Evolutionary conservation across 2,888 invertebrate species (phyloP).

Genomic region (Tholera decimalis): DNA sequence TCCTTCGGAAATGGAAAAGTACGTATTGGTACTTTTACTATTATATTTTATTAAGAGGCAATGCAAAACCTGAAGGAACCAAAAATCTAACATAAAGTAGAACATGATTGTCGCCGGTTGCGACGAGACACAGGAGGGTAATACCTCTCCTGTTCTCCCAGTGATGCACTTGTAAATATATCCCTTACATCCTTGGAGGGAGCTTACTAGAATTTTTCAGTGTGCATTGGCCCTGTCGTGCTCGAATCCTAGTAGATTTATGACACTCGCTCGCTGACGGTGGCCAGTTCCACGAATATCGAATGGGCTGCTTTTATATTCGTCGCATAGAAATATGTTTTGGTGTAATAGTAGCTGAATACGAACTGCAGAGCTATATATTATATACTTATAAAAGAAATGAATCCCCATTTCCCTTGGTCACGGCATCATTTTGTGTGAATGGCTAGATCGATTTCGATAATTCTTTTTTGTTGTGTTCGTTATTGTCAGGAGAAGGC

Average conservation of each 20-base stretch:
- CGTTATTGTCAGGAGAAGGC: too few relatives aligned
- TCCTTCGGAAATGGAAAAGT: not conserved
- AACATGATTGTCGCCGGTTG: slow-evolving; percentile 31
- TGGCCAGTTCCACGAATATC: slow-evolving; percentile 83
- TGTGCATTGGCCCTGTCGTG: slow-evolving; percentile 85
- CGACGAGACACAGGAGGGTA: slow-evolving; percentile 44
- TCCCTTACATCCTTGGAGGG: slow-evolving; percentile 71
- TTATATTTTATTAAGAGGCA: not conserved
- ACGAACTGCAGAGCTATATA: too few relatives aligned
- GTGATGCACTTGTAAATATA: slow-evolving; percentile 64
- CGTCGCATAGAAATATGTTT: slow-evolving; percentile 74
- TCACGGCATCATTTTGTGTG: too few relatives aligned
- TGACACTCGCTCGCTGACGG: slow-evolving; percentile 80
- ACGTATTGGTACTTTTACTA: not conserved
- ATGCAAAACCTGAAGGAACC: not conserved
- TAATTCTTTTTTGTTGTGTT: too few relatives aligned
- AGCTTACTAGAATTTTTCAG: slow-evolving; percentile 85
- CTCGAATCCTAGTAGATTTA: slow-evolving; percentile 88
- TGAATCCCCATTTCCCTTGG: too few relatives aligned
- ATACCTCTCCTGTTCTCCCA: slow-evolving; percentile 35
- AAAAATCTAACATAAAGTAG: not conserved
- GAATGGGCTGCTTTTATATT: slow-evolving; percentile 77
- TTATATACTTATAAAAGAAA: too few relatives aligned
- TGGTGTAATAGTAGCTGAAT: slow-evolving; percentile 47
- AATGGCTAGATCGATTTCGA: too few relatives aligned